Base-by-base conservation (phyloP, 2,888 invertebrate species). In the Nymphalis c-album region DNA sequence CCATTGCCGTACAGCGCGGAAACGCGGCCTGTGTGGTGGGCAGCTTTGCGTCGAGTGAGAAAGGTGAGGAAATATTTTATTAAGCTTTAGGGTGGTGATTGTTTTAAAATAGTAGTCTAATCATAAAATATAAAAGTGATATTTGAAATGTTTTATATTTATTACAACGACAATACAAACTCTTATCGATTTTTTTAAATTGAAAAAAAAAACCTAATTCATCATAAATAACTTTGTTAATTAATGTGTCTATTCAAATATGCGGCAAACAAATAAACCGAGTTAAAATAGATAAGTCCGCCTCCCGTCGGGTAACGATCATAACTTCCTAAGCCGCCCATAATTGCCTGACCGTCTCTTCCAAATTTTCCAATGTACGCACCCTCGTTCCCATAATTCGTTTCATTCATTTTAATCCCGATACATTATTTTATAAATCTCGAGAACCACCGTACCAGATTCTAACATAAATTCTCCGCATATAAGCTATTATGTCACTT, bases 261-360 rank as follows among this genome's bases (percentile, higher is more conserved):
- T 53, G 18, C 59, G 72, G 70, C 77, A 76, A 84, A 84, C 80
- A 86, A 84, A 79, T 81, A 84, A 86, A 85, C 81, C 80, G 78
- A 83, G 77, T 76, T 76, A 78, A 80, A 77, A 73, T 76, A 85
- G 78, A 86, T 88, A 86, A 86, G 85, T 89, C 85, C 76, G 86
- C 87, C 85, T 78, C 73, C 76, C 73, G 72, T 73, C 75, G 75
- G 74, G 69, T 76, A 72, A 80, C 40, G 81, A 83, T 87, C 84
- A 87, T 85, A 88, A 89, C 85, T 88, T 86, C 78, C 73, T 81
- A 85, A 88, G 82, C 85, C 82, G 82, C 78, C 82, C 84, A 83
- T 87, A 87, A 88, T 87, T 86, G 83, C 78, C 78, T 78, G 79
- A 77, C 79, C 77, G 78, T 74, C 77, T 77, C 55, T 55, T 55